Conservation (phyloP, 2,113 vertebrate genomes). For the Sander lucioperca region DNA sequence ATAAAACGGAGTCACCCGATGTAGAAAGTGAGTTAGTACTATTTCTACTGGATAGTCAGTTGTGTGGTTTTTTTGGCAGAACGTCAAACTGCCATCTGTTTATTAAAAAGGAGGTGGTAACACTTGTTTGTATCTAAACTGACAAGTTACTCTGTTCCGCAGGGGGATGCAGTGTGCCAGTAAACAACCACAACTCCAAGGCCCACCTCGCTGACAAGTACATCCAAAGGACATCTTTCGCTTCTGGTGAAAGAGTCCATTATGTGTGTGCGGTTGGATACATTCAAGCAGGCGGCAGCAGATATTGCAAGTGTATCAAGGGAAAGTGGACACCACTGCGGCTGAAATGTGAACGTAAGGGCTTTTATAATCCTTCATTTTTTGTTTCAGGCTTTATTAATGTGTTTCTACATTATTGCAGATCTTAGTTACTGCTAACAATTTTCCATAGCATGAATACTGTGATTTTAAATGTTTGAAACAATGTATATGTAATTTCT, state of each 20-base stretch:
- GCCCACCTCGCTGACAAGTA: slow-evolving; percentile 44
- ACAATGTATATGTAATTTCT: no score
- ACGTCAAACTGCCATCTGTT: not conserved
- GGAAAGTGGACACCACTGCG: slow-evolving; percentile 59
- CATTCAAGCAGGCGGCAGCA: slow-evolving; percentile 29
- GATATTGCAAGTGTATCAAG: slow-evolving; percentile 23
- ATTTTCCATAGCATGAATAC: no score
- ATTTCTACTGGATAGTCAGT: not conserved
- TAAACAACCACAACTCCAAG: not conserved
- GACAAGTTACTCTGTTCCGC: not conserved
- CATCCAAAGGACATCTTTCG: slow-evolving; percentile 27
- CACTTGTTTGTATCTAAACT: not conserved
- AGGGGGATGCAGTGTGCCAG: slow-evolving; percentile 54
- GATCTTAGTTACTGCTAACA: no score
- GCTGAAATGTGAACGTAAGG: slow-evolving; percentile 69
- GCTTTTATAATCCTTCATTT: not conserved
- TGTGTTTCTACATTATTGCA: not conserved
- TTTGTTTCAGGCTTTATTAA: not conserved
- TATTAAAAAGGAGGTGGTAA: not conserved
- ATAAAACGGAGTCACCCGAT: not conserved
- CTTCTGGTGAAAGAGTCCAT: slow-evolving; percentile 31
- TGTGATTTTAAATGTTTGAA: no score
- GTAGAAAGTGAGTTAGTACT: slow-evolving; percentile 7
- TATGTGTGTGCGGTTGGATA: slow-evolving; percentile 67
- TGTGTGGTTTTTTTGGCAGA: not conserved